phyloP scores from a whole-genome alignment of 1,140 invertebrate genomes.

The Frieseomelitta varia region DNA sequence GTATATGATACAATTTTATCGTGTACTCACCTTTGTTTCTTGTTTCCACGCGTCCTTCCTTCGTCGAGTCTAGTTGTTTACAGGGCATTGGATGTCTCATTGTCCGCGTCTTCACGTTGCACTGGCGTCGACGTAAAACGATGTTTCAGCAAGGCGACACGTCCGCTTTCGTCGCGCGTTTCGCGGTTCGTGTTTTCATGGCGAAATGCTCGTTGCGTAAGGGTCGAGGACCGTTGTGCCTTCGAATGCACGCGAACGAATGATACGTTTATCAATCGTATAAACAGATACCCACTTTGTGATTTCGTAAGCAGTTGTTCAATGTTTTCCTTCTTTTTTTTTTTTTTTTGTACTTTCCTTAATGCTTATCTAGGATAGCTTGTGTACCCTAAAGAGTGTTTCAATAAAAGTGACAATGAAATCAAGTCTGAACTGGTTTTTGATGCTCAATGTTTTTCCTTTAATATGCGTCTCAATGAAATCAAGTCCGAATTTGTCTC shows the following conservation, averaged over 20 bases:
- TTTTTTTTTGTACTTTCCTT: constrained; percentile 75
- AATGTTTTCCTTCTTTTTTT: constrained; percentile 66
- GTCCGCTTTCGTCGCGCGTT: neutral
- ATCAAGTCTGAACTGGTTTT: constrained; percentile 38
- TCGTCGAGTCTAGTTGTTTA: constrained; percentile 16
- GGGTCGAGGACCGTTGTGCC: constrained; percentile 82
- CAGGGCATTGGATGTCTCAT: constrained; percentile 45
- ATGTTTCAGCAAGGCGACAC: neutral
- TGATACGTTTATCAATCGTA: constrained; percentile 72
- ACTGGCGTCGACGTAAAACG: neutral
- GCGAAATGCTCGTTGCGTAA: constrained; percentile 79
- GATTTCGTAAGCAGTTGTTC: constrained; percentile 80
- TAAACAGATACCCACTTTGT: constrained; percentile 77
- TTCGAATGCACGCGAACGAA: constrained; percentile 74
- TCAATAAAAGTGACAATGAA: constrained; percentile 81
- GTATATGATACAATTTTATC: neutral
- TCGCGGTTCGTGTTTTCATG: constrained; percentile 71
- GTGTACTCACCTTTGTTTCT: neutral
- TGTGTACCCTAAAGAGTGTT: constrained; percentile 81
- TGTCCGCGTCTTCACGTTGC: neutral
- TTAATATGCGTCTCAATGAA: constrained; percentile 82
- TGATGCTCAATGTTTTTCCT: no score
- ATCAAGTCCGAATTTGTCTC: constrained; percentile 37
- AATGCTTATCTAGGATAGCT: constrained; percentile 81
- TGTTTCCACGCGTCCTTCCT: neutral